Percentiles rank a stretch among this genome's conserved stretches.
Conservation (phyloP, 2,113 vertebrate species). For the Zosterops pallidus region DNA sequence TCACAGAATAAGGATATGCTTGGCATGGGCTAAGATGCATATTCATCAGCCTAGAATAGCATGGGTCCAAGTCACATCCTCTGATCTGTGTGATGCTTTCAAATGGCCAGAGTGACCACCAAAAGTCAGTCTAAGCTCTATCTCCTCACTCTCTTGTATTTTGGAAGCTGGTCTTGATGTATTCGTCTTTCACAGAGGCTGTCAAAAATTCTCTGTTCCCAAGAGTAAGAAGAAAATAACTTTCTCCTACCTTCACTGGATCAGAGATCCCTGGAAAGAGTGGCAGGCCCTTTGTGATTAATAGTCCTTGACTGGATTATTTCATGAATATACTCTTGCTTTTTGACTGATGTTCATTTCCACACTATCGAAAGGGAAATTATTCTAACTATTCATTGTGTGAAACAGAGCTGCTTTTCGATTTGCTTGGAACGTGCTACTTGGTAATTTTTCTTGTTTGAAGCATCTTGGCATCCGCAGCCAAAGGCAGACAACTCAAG, state of each 20-base stretch:
- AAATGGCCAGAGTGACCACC: background rate
- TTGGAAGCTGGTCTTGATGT: background rate
- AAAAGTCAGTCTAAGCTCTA: background rate
- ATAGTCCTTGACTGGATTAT: background rate
- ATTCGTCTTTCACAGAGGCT: background rate
- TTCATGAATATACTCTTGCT: background rate
- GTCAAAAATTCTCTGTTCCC: background rate
- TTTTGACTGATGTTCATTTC: conserved; percentile 12
- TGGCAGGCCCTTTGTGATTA: background rate
- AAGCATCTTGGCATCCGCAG: conserved; percentile 10
- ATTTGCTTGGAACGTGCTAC: background rate
- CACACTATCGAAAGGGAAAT: background rate
- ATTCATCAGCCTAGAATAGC: background rate
- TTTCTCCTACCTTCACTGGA: background rate
- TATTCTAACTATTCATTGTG: background rate
- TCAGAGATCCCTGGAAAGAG: background rate
- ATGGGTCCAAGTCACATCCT: background rate
- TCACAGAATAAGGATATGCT: background rate
- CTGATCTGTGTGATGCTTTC: background rate
- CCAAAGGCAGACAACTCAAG: conserved; percentile 53
- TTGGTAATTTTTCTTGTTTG: conserved; percentile 46
- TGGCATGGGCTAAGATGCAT: background rate
- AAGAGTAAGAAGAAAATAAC: background rate
- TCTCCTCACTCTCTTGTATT: background rate
- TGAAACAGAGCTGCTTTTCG: background rate